A percentile compares a stretch with the other conserved stretches of the same genome.
Conservation (phyloP, 1,140 invertebrate species). For the Thalassaphorura encarpata region DNA sequence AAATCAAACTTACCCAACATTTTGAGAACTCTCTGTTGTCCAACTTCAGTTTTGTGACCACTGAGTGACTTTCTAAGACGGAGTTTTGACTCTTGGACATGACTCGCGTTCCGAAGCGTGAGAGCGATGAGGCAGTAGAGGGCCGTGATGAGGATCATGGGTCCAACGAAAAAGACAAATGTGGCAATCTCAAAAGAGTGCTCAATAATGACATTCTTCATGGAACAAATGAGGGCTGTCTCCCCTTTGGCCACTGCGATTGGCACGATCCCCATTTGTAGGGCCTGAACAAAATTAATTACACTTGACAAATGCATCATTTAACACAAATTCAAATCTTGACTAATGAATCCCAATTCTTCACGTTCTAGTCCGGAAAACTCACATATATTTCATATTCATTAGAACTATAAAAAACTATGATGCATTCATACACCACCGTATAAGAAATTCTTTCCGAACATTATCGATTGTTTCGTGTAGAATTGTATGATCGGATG, state of each 20-base stretch:
- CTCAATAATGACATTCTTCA: slow-evolving; percentile 28
- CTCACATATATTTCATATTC: no score
- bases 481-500: no score
- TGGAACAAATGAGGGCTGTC: slow-evolving; percentile 16
- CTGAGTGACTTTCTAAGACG: slow-evolving; percentile 31
- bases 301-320: no score
- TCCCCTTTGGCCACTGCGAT: neutral
- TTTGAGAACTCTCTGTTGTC: slow-evolving; percentile 32
- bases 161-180: slow-evolving; percentile 70
- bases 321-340: no score
- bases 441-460: no score
- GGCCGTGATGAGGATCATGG: slow-evolving; percentile 74
- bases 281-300: slow-evolving; percentile 50
- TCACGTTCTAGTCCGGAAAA: no score
- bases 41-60: slow-evolving; percentile 29
- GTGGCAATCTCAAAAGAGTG: slow-evolving; percentile 64
- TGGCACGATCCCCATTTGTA: slow-evolving; percentile 39
- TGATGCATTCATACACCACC: no score
- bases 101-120: slow-evolving; percentile 46
- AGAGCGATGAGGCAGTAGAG: slow-evolving; percentile 74
- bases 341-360: neutral
- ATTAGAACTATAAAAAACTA: no score
- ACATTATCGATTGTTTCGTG: no score
- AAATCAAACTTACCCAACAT: slow-evolving; percentile 33
- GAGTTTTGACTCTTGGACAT: slow-evolving; percentile 30